Evolutionary conservation across 2,113 vertebrate genomes (phyloP).

Genomic region (Scomber scombrus): DNA sequence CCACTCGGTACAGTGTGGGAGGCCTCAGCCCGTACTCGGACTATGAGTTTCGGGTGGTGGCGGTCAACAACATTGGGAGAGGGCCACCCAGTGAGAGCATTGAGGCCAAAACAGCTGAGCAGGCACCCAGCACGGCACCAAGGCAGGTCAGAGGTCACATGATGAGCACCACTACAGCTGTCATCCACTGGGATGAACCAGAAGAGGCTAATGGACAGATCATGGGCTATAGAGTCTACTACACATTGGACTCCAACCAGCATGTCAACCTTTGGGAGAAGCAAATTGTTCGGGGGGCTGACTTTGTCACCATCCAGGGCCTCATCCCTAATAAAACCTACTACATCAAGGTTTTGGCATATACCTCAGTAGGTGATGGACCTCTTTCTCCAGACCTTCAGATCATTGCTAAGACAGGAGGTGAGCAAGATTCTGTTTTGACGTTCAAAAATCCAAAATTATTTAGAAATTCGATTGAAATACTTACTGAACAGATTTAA

Average conservation of each 20-base stretch:
- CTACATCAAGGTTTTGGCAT: conserved; percentile 97
- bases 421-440: conserved; percentile 79
- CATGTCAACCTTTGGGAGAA: conserved; percentile 97
- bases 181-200: conserved; percentile 98
- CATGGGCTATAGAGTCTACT: conserved; percentile 97
- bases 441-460: neutral
- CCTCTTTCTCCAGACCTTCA: conserved; percentile 97
- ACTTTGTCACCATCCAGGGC: conserved; percentile 95
- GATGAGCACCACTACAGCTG: conserved; percentile 96
- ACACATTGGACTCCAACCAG: conserved; percentile 92
- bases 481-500: neutral
- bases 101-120: conserved; percentile 95
- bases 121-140: conserved; percentile 96
- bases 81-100: conserved; percentile 96
- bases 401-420: conserved; percentile 98
- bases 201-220: conserved; percentile 98
- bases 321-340: conserved; percentile 97
- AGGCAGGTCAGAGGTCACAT: conserved; percentile 96
- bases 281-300: conserved; percentile 94
- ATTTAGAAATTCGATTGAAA: too few relatives aligned
- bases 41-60: conserved; percentile 96
- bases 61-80: conserved; percentile 97
- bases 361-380: conserved; percentile 97
- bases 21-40: conserved; percentile 98
- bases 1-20: conserved; percentile 97